Base-by-base conservation (phyloP, 1,140 invertebrate species). In the Ptiloglossa arizonensis region DNA sequence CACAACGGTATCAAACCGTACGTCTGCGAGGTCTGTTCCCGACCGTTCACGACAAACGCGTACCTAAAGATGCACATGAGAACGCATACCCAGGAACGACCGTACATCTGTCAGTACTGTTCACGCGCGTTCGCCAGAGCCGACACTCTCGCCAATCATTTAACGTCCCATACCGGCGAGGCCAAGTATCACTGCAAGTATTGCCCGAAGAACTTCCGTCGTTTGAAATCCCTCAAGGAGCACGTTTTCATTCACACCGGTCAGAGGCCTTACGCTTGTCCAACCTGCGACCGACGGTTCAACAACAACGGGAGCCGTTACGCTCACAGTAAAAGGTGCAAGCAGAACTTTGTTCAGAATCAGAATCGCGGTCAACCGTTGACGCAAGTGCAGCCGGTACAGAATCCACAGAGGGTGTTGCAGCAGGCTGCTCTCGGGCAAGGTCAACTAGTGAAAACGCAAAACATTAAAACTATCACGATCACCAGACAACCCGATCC, bases 1-100 rank as follows among this genome's bases (percentile, higher is more conserved):
- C 96, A 96, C 83, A 95, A 95, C 2, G 94, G 94, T 0, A 94
- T 95, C 27, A 95, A 94, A 72, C 95, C 94, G 0, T 95, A 94
- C 66, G 94, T 95, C 48, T 96, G 95, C 86, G 92, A 93, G 50
- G 94, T 94, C n/a, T 96, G 96, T 79, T 92, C 93, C 0, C 92
- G 95, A 46, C 93, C 92, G 1, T 94, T 94, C 50, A 93, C 93
- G 2, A 93, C 90, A 0, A 92, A 93, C 56, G 91, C 91, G 0
- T 91, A 92, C 15, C 73, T 94, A 5, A 92, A 92, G 11, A 90
- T 91, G 76, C 94, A 94, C 66, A 91, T 94, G 89, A 89, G 93
- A 19, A 93, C 94, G 3, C 95, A 95, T 79, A 92, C 94, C 63
- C 94, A 94, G 48, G 94, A 94, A 68, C 92, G 93, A 52, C 95